Conservation (phyloP, 2,888 invertebrate species). For the Epistrophe eligans region DNA sequence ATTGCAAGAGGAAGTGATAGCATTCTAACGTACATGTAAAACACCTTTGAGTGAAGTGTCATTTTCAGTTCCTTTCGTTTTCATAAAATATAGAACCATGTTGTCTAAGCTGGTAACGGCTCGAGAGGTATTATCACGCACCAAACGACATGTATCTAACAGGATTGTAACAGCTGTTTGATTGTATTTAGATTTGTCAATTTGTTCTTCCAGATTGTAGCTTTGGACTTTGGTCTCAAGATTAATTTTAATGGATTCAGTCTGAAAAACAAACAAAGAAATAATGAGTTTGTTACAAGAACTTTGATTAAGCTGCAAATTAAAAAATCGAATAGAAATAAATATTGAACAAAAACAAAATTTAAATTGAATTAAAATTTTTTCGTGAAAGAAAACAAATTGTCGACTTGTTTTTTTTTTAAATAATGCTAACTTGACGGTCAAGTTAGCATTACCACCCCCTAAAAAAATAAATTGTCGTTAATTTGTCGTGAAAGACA, state of each 20-base stretch:
- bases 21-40: conserved; percentile 80
- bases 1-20: not conserved
- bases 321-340: too few relatives aligned
- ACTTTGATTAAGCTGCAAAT: too few relatives aligned
- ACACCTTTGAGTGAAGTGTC: conserved; percentile 83
- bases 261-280: conserved; percentile 85
- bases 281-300: too few relatives aligned
- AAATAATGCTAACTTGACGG: too few relatives aligned
- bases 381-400: too few relatives aligned
- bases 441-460: too few relatives aligned
- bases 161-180: conserved; percentile 90
- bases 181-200: conserved; percentile 91
- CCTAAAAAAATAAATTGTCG: too few relatives aligned
- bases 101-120: conserved; percentile 86
- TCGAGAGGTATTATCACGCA: conserved; percentile 90
- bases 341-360: too few relatives aligned
- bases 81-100: conserved; percentile 84
- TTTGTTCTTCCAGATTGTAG: conserved; percentile 89
- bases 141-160: conserved; percentile 88
- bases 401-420: too few relatives aligned
- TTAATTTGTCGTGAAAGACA: too few relatives aligned
- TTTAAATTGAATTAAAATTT: too few relatives aligned
- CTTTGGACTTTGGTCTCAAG: conserved; percentile 89
- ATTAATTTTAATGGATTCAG: conserved; percentile 90
- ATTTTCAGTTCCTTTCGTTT: conserved; percentile 83